Evolutionary conservation across 1,140 invertebrate species (phyloP).

Genomic region (Vollenhovia emeryi): DNA sequence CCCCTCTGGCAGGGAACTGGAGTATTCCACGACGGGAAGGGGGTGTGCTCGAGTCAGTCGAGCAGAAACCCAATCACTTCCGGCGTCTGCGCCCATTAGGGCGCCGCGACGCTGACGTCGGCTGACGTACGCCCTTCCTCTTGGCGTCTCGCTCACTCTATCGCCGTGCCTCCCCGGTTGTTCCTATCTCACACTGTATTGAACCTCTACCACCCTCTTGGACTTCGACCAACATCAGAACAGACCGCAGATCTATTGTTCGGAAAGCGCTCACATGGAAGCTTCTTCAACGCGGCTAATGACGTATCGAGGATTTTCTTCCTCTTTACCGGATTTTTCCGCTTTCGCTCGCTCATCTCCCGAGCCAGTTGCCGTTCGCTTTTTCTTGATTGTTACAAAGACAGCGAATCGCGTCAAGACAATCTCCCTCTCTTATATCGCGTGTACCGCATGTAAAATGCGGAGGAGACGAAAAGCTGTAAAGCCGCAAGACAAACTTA

Average conservation of each 20-base stretch:
- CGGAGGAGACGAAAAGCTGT: background rate
- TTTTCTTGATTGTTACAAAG: slow-evolving; percentile 57
- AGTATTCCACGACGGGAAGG: slow-evolving; percentile 74
- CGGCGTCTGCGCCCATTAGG: slow-evolving; percentile 86
- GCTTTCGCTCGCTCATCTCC: slow-evolving; percentile 17
- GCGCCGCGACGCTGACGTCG: slow-evolving; percentile 85
- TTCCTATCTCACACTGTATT: slow-evolving; percentile 66
- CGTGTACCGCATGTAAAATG: background rate
- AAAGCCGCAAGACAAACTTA: background rate
- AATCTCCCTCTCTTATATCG: background rate
- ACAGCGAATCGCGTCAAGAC: slow-evolving; percentile 45
- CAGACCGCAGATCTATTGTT: slow-evolving; percentile 84
- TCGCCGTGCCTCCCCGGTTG: slow-evolving; percentile 23
- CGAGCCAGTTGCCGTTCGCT: slow-evolving; percentile 18
- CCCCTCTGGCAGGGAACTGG: slow-evolving; percentile 69
- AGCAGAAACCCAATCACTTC: slow-evolving; percentile 86
- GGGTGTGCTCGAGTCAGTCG: slow-evolving; percentile 84
- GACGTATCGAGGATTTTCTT: slow-evolving; percentile 74
- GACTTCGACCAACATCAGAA: slow-evolving; percentile 78
- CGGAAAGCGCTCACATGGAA: slow-evolving; percentile 81
- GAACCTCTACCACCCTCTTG: slow-evolving; percentile 62
- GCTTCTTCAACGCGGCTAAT: slow-evolving; percentile 76
- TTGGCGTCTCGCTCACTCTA: slow-evolving; percentile 49
- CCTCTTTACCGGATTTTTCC: slow-evolving; percentile 42
- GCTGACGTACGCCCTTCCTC: slow-evolving; percentile 83